phyloP scores from a whole-genome alignment of 2,797 vertebrate species.

The Sebastes matsubarae region DNA sequence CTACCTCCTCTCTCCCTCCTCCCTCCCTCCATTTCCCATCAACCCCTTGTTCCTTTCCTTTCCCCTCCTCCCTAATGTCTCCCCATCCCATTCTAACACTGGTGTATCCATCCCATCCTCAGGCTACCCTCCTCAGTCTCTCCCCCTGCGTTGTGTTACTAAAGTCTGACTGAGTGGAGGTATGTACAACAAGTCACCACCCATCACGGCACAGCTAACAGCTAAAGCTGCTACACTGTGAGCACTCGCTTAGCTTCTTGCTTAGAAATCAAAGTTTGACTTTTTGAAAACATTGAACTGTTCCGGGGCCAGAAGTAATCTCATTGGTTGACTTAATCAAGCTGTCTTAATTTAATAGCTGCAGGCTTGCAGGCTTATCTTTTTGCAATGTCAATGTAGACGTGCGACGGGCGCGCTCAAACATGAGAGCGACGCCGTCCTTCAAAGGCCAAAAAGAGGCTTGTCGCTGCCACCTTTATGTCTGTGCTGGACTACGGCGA shows the following conservation, averaged over 20 bases:
- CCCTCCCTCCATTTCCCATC: background rate
- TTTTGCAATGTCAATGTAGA: background rate
- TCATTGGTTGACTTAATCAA: background rate
- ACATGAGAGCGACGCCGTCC: no score
- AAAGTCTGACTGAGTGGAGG: conserved; percentile 82
- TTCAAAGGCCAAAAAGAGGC: no score
- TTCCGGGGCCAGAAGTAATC: background rate
- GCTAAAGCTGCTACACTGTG: background rate
- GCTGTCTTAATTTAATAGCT: background rate
- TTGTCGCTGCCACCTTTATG: no score
- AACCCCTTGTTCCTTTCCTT: background rate
- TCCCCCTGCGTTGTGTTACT: conserved; percentile 82
- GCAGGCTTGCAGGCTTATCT: background rate
- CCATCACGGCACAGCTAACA: conserved; percentile 15
- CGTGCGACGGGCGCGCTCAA: no score
- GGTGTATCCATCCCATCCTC: conserved; percentile 77
- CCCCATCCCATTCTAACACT: conserved; percentile 62
- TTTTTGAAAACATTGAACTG: background rate
- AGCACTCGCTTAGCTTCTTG: conserved; percentile 26
- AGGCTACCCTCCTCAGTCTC: conserved; percentile 78
- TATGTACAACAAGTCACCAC: conserved; percentile 72
- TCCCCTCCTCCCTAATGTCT: conserved; percentile 18
- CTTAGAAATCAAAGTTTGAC: background rate
- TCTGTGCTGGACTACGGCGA: no score
- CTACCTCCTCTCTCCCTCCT: background rate